phyloP scores from a whole-genome alignment of 1,140 invertebrate species.

The Hylaeus volcanicus region DNA sequence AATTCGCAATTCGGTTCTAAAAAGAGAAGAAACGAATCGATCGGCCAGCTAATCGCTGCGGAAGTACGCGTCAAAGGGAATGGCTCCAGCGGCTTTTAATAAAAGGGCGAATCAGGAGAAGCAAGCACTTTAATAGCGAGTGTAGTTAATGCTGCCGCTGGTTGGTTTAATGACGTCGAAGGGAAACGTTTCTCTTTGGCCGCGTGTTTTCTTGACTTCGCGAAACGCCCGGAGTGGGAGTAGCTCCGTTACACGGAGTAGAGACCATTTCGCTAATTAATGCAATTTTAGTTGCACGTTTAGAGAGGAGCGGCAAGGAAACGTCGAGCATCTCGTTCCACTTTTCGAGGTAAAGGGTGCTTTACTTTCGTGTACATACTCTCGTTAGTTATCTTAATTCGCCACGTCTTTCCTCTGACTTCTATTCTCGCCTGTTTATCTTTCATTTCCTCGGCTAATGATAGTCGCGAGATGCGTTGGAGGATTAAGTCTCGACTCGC shows the following conservation, averaged over 20 bases:
- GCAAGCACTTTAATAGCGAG: conserved; percentile 9
- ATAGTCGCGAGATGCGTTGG: background rate
- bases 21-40: background rate
- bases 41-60: conserved; percentile 19
- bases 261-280: conserved; percentile 37
- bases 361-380: background rate
- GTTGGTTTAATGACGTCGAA: conserved; percentile 26
- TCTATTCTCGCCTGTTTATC: conserved; percentile 13
- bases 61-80: conserved; percentile 5
- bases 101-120: conserved; percentile 6
- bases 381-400: conserved; percentile 28
- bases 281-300: conserved; percentile 32
- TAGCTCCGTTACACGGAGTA: background rate
- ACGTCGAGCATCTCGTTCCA: background rate
- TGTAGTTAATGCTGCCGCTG: conserved; percentile 5
- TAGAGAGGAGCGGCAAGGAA: conserved; percentile 2
- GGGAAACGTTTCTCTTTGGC: background rate
- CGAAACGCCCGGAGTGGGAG: background rate
- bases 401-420: conserved; percentile 1
- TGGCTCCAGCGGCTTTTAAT: conserved; percentile 3
- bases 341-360: background rate
- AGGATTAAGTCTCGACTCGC: conserved; percentile 7
- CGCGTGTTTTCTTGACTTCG: conserved; percentile 12
- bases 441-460: conserved; percentile 29
- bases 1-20: background rate